Percentiles rank a stretch among this genome's conserved stretches.
Conservation (phyloP, 64 coral and sea anemone genomes). For the Pocillopora verrucosa region DNA sequence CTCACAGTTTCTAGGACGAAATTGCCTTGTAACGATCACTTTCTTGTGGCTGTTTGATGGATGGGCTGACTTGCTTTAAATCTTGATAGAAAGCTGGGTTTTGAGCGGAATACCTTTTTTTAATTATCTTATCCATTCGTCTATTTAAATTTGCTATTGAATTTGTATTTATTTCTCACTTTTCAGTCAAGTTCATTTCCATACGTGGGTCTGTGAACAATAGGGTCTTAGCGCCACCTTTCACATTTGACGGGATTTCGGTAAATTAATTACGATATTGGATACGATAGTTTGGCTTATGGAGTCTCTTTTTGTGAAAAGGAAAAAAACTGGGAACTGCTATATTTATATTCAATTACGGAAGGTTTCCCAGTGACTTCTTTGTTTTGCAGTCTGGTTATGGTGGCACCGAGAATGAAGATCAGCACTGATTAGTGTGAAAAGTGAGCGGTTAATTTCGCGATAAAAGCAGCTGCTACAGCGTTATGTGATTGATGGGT, state of each 20-base stretch:
- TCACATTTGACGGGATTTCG: neutral
- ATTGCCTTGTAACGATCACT: no score
- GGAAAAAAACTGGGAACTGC: neutral
- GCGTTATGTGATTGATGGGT: neutral
- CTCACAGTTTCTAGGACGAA: no score
- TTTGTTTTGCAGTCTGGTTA: neutral
- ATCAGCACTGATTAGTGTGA: no score
- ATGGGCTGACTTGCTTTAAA: neutral
- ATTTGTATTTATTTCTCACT: neutral
- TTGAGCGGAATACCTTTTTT: neutral
- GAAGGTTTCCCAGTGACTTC: no score
- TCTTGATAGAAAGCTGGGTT: no score
- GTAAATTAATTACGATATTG: neutral
- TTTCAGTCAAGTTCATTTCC: neutral
- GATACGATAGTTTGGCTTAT: neutral
- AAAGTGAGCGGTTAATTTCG: no score
- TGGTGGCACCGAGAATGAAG: no score
- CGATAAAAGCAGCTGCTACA: no score
- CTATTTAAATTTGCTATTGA: neutral
- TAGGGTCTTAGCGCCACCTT: neutral
- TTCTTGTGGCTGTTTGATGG: no score
- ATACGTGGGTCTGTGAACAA: neutral
- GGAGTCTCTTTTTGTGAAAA: neutral
- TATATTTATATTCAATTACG: neutral
- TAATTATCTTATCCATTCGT: neutral